phyloP scores from a whole-genome alignment of 2,888 invertebrate species.

The Leptopilina syphax region DNA sequence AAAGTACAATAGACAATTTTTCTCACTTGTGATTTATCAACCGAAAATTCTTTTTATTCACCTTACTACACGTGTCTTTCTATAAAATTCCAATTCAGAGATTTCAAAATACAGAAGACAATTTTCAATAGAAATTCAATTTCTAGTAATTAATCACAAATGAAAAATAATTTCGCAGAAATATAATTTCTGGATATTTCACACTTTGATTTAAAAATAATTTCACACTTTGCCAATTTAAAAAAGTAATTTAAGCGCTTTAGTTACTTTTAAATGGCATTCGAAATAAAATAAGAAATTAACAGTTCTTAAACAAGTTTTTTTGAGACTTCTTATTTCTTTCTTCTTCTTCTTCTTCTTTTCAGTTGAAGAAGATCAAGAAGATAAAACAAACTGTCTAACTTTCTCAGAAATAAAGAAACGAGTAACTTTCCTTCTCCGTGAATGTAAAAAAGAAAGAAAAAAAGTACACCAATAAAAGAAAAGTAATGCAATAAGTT shows the following conservation, averaged over 20 bases:
- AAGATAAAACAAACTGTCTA: conserved; percentile 35
- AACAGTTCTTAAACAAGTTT: conserved; percentile 13
- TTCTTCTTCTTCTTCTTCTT: not conserved
- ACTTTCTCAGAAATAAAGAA: conserved; percentile 16
- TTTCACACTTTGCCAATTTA: conserved; percentile 12
- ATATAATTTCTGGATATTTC: not conserved
- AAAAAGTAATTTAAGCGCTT: conserved; percentile 21
- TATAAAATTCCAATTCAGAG: too few species aligned
- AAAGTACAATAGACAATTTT: not conserved
- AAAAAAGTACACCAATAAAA: not conserved
- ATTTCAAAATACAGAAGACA: too few species aligned
- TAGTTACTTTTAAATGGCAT: conserved; percentile 17
- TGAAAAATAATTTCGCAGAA: conserved; percentile 10
- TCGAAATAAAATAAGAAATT: conserved; percentile 26
- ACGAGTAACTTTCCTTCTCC: conserved; percentile 7
- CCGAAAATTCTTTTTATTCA: too few species aligned
- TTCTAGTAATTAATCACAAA: too few species aligned
- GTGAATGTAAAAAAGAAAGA: not conserved
- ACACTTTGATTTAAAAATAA: conserved; percentile 16
- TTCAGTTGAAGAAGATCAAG: not conserved
- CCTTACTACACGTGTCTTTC: too few species aligned
- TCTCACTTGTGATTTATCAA: not conserved
- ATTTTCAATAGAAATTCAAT: too few species aligned
- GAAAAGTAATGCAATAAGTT: not conserved
- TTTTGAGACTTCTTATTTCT: not conserved